Evolutionary conservation across 2,797 vertebrate species (phyloP).

Genomic region (Tokudaia tokunoshimensis): DNA sequence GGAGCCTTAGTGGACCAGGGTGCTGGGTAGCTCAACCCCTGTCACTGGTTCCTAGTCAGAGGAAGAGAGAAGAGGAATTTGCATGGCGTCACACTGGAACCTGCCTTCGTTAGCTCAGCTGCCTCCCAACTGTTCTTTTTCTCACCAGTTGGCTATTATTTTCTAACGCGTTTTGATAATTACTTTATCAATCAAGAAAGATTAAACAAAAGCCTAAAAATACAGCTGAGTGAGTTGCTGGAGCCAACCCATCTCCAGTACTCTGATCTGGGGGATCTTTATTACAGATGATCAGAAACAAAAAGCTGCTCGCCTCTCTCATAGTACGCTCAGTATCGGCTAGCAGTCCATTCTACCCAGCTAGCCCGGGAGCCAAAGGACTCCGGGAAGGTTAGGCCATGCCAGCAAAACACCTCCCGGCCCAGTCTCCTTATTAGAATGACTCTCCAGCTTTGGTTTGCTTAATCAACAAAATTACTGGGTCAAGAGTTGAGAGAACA

Average conservation of each 20-base stretch:
- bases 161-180: slow-evolving; percentile 85
- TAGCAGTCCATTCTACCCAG: background rate
- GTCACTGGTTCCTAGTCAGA: background rate
- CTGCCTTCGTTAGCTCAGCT: slow-evolving; percentile 6
- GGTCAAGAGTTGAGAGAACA: slow-evolving; percentile 50
- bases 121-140: slow-evolving; percentile 77
- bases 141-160: slow-evolving; percentile 75
- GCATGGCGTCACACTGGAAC: background rate
- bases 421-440: slow-evolving; percentile 9
- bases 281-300: slow-evolving; percentile 55
- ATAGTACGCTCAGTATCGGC: rapidly evolving
- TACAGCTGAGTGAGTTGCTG: slow-evolving; percentile 67
- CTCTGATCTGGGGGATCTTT: slow-evolving; percentile 1
- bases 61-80: background rate
- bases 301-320: slow-evolving; percentile 46
- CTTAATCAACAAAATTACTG: slow-evolving; percentile 54
- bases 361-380: slow-evolving; percentile 18
- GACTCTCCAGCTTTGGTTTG: slow-evolving; percentile 38
- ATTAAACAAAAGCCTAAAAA: slow-evolving; percentile 84
- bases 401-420: background rate
- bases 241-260: slow-evolving; percentile 67
- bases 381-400: background rate
- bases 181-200: slow-evolving; percentile 83
- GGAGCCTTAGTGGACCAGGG: slow-evolving; percentile 66
- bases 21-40: slow-evolving; percentile 16